Percentiles rank a stretch among this genome's conserved stretches.
These are phyloP conservation scores for Graphium colonna DNA, from an alignment of 2,888 invertebrate species.

Conservation along the genomic window DNA sequence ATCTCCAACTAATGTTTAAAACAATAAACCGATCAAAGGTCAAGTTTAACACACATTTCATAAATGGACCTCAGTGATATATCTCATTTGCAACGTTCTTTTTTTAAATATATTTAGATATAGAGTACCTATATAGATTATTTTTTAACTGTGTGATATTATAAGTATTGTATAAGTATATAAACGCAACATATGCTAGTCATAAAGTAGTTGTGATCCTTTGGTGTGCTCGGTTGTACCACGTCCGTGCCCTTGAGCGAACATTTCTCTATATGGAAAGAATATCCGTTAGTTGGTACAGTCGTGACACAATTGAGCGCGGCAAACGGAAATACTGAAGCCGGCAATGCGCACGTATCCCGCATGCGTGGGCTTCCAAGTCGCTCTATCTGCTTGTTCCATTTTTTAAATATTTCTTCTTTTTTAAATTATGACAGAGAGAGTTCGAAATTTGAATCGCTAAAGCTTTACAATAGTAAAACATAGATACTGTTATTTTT, in stretches of 20 bases:
- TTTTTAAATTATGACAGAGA: too few relatives aligned
- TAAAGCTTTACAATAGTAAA: too few relatives aligned
- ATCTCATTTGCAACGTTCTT: too few relatives aligned
- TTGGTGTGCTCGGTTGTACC: conserved; percentile 16
- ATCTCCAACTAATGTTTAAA: neutral
- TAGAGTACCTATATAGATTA: too few relatives aligned
- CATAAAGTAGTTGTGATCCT: neutral
- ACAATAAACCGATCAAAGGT: neutral
- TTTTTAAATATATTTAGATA: too few relatives aligned
- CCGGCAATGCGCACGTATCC: conserved; percentile 23
- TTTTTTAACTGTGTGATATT: too few relatives aligned
- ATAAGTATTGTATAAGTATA: neutral
- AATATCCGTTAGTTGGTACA: conserved; percentile 1
- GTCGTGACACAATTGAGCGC: conserved; percentile 9
- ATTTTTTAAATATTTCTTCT: conserved; percentile 1
- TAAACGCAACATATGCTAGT: neutral
- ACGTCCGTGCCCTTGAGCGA: neutral
- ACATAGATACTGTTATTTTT: too few relatives aligned
- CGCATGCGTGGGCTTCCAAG: conserved; percentile 25
- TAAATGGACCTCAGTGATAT: neutral
- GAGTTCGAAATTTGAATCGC: neutral
- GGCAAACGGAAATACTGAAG: conserved; percentile 9
- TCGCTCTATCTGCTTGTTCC: conserved; percentile 19
- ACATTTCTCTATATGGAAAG: neutral
- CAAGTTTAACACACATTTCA: neutral